Percentiles rank a stretch among this genome's conserved stretches.
Evolutionary conservation across 2,797 vertebrate genomes (phyloP).

Genomic region (Enteromius viviparus): DNA sequence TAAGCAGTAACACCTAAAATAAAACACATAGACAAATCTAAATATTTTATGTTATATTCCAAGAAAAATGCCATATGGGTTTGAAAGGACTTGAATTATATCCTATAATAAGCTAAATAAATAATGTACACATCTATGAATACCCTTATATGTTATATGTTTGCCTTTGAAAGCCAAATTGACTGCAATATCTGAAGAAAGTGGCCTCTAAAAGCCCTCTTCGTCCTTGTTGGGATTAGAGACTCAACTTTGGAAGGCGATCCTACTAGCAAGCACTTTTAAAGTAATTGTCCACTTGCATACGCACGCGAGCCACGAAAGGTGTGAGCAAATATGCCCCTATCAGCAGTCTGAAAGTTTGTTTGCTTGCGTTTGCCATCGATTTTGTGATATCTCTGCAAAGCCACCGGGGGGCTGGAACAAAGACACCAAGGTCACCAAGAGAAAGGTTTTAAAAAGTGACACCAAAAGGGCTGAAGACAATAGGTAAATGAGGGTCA

Average conservation of each 20-base stretch:
- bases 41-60: background rate
- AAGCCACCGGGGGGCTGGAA: constrained; percentile 22
- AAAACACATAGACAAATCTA: background rate
- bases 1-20: background rate
- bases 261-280: constrained; percentile 40
- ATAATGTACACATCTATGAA: constrained; percentile 14
- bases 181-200: background rate
- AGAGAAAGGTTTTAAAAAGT: constrained; percentile 11
- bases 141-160: background rate
- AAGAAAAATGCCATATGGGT: background rate
- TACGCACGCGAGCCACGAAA: constrained; percentile 14
- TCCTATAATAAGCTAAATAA: constrained; percentile 50
- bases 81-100: background rate
- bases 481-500: constrained; percentile 3
- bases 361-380: constrained; percentile 41
- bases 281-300: constrained; percentile 43
- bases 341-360: constrained; percentile 37
- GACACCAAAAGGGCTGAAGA: constrained; percentile 13
- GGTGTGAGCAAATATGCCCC: constrained; percentile 23
- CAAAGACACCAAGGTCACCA: constrained; percentile 37
- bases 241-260: constrained; percentile 33
- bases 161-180: background rate
- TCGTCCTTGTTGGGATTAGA: constrained; percentile 31
- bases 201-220: constrained; percentile 35
- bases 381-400: constrained; percentile 41